Conservation (phyloP, 2,113 vertebrate species). For the Diphyllodes magnificus region DNA sequence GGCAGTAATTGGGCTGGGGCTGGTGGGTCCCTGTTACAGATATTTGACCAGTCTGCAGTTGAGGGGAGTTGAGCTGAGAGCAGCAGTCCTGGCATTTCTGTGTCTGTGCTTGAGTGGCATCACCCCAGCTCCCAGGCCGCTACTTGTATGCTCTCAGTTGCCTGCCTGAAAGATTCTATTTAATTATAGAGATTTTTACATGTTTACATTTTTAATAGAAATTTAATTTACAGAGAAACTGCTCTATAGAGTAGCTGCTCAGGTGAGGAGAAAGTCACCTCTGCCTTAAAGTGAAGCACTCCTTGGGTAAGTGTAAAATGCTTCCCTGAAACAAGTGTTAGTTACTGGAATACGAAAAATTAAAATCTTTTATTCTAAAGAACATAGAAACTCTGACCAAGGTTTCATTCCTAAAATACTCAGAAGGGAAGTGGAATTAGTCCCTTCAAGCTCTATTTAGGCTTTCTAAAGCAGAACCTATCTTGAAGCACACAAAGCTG, state of each 20-base stretch:
- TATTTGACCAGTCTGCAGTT: neutral
- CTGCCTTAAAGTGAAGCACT: neutral
- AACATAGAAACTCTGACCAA: neutral
- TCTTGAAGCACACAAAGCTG: neutral
- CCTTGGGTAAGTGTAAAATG: neutral
- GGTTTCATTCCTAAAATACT: neutral
- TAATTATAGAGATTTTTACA: neutral
- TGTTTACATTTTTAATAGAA: neutral
- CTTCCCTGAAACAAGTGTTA: neutral
- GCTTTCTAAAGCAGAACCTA: neutral
- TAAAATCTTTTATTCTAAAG: neutral
- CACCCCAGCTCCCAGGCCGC: neutral
- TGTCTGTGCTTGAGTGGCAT: neutral
- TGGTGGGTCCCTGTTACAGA: accelerated
- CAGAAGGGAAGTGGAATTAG: neutral
- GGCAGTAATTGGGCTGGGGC: neutral
- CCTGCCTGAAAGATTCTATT: neutral
- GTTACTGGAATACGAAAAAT: neutral
- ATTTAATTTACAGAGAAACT: neutral
- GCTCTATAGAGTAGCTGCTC: neutral
- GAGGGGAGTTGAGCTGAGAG: neutral
- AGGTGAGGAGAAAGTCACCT: neutral
- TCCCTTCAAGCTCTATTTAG: neutral
- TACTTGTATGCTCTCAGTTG: accelerated
- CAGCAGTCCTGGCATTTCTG: neutral